A percentile compares a stretch with the other conserved stretches of the same genome.
phyloP scores from a whole-genome alignment of 2,113 vertebrate genomes.

The Eptesicus fuscus region DNA sequence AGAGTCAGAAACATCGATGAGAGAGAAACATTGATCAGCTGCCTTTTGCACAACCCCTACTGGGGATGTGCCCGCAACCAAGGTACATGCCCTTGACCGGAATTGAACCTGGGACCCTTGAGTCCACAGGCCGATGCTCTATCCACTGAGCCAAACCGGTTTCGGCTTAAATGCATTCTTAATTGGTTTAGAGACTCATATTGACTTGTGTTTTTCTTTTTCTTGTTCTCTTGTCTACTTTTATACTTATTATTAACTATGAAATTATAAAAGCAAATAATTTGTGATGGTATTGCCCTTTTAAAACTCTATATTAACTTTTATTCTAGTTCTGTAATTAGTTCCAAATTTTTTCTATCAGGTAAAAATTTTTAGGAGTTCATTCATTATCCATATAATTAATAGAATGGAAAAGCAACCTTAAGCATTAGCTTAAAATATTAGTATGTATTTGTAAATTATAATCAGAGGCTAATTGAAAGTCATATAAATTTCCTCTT shows the following conservation, averaged over 20 bases:
- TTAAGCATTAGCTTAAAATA: not conserved
- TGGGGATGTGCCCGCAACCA: too few relatives aligned
- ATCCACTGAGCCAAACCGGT: too few relatives aligned
- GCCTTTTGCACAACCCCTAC: too few relatives aligned
- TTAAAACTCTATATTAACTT: not conserved
- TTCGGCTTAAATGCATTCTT: not conserved
- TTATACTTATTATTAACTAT: not conserved
- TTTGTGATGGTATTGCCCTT: not conserved
- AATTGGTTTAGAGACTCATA: not conserved
- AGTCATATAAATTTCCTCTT: not conserved
- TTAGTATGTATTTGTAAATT: not conserved
- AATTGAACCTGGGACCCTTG: too few relatives aligned
- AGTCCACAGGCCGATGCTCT: too few relatives aligned
- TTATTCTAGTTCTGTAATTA: not conserved
- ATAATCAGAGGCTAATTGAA: not conserved
- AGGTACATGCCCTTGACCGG: too few relatives aligned
- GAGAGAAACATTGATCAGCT: too few relatives aligned
- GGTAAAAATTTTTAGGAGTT: not conserved
- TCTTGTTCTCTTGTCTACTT: not conserved
- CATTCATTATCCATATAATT: not conserved
- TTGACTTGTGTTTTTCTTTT: not conserved
- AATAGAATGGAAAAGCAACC: not conserved
- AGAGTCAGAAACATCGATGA: too few relatives aligned
- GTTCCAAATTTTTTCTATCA: not conserved
- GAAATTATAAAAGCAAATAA: not conserved